These are phyloP conservation scores for Buathra laborator DNA, from an alignment of 2,888 invertebrate species.

Conservation along the genomic window DNA sequence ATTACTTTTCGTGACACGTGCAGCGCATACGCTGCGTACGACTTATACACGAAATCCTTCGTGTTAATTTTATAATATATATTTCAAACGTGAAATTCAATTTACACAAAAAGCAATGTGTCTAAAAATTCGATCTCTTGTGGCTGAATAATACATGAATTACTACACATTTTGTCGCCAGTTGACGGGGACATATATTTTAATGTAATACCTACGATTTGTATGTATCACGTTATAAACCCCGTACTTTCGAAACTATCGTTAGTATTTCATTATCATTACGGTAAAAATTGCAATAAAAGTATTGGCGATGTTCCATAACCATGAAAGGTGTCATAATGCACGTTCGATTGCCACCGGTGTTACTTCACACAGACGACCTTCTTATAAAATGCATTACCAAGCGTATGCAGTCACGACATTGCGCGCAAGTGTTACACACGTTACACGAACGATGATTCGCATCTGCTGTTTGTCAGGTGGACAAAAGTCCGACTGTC, in stretches of 20 bases:
- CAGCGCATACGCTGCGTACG: too few species aligned
- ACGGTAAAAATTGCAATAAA: slow-evolving; percentile 65
- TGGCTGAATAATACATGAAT: not conserved
- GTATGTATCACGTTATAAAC: too few species aligned
- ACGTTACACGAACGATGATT: slow-evolving; percentile 61
- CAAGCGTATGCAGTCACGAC: slow-evolving; percentile 29
- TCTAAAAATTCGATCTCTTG: too few species aligned
- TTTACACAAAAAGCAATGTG: too few species aligned
- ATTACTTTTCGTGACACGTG: too few species aligned
- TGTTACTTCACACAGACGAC: slow-evolving; percentile 74
- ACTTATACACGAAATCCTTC: too few species aligned
- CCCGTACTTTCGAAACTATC: slow-evolving; percentile 21
- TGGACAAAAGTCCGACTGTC: slow-evolving; percentile 5
- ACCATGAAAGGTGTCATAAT: slow-evolving; percentile 65
- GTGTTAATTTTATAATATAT: too few species aligned
- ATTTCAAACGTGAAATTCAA: too few species aligned
- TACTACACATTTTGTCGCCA: too few species aligned
- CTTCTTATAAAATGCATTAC: slow-evolving; percentile 70
- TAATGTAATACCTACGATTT: too few species aligned
- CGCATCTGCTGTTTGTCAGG: not conserved
- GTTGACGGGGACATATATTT: too few species aligned
- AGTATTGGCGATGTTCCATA: slow-evolving; percentile 70
- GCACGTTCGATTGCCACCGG: slow-evolving; percentile 66
- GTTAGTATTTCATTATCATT: slow-evolving; percentile 45
- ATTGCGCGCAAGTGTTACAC: slow-evolving; percentile 65